These are phyloP conservation scores for Sciurus niger DNA, from an alignment of 2,113 vertebrate genomes.

Conservation along the genomic window DNA sequence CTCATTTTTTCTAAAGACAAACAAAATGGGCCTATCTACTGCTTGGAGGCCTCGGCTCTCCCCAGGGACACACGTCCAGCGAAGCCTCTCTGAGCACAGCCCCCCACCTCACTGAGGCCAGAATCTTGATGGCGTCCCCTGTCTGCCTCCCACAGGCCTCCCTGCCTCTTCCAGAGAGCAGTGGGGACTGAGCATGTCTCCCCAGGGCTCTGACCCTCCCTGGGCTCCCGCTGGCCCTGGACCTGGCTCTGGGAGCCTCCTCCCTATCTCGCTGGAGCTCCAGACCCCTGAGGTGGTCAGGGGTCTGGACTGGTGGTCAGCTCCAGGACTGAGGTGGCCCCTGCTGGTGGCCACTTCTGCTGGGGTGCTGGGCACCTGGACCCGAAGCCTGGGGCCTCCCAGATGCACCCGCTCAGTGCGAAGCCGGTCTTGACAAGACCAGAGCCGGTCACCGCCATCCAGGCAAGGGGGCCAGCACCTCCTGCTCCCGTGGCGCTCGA, in stretches of 20 bases:
- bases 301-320: too few species aligned
- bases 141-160: not conserved
- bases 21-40: not conserved
- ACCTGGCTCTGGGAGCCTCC: too few species aligned
- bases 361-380: too few species aligned
- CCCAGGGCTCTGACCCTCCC: not conserved
- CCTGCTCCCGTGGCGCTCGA: accelerated
- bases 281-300: too few species aligned
- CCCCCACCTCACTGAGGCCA: not conserved
- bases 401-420: accelerated
- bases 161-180: not conserved
- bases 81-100: not conserved
- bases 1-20: not conserved
- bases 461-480: too few species aligned
- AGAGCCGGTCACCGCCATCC: too few species aligned
- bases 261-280: not conserved
- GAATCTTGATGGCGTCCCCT: not conserved
- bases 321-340: not conserved
- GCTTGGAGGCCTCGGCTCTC: too few species aligned
- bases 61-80: too few species aligned
- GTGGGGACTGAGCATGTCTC: not conserved
- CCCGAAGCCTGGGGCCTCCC: not conserved
- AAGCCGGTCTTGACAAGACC: not conserved
- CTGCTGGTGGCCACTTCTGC: not conserved
- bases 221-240: not conserved